Conservation (phyloP, 2,888 invertebrate genomes). For the Bimastos eiseni region DNA sequence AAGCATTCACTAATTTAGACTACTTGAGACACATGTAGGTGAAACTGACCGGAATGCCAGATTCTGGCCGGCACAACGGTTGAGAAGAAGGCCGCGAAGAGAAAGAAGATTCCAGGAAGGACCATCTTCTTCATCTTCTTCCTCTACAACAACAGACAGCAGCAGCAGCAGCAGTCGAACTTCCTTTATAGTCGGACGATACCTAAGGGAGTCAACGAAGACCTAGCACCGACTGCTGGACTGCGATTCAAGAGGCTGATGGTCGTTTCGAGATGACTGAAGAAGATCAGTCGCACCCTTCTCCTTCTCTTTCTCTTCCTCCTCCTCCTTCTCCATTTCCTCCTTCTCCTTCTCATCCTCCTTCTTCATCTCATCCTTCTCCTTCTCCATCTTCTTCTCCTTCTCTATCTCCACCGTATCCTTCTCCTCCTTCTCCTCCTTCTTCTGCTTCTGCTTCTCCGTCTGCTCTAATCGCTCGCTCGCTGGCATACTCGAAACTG, state of each 20-base stretch:
- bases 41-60: not conserved
- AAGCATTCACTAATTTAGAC: not conserved
- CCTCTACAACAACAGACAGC: not conserved
- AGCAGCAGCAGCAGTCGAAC: not conserved
- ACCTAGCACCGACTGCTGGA: not conserved
- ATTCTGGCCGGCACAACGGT: not conserved
- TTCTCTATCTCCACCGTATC: not conserved
- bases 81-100: not conserved
- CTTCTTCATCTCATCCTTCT: no score
- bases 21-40: not conserved
- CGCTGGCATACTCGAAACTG: not conserved
- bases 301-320: not conserved
- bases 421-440: not conserved
- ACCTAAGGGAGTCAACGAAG: not conserved
- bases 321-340: not conserved
- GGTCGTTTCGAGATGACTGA: not conserved
- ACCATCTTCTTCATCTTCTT: not conserved
- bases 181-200: not conserved
- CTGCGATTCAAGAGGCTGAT: not conserved
- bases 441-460: not conserved
- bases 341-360: not conserved
- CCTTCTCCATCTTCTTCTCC: no score
- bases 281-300: not conserved
- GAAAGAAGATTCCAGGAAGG: not conserved
- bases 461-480: not conserved